phyloP scores from a whole-genome alignment of 2,113 vertebrate species.

The Propithecus coquereli region DNA sequence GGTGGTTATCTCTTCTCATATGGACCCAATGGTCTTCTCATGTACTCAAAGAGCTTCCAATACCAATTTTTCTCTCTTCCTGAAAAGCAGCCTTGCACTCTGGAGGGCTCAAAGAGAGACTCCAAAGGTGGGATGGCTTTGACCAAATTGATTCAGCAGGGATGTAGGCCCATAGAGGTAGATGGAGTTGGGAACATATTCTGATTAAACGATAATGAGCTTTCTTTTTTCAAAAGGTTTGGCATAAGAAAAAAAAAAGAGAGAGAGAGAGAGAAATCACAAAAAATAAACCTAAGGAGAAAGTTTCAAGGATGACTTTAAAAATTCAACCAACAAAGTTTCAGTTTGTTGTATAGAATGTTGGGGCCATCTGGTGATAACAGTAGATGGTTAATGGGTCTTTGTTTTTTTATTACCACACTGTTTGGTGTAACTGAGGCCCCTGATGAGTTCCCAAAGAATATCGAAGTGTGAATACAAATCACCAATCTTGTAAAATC shows the following conservation, averaged over 20 bases:
- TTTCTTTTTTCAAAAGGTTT: conserved; percentile 6
- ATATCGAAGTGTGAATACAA: conserved; percentile 71
- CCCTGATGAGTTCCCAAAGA: conserved; percentile 41
- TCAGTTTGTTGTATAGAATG: not conserved
- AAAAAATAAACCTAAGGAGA: not conserved
- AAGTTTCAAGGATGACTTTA: conserved; percentile 21
- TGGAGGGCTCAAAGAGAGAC: not conserved
- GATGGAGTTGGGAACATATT: not conserved
- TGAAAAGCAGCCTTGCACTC: not conserved
- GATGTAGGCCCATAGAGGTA: not conserved
- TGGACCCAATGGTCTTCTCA: not conserved
- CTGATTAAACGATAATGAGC: not conserved
- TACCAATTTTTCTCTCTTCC: not conserved
- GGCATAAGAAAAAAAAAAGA: not conserved
- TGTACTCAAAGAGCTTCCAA: not conserved
- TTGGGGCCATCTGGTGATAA: not conserved
- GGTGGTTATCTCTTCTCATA: not conserved
- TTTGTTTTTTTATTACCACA: conserved; percentile 48
- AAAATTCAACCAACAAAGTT: conserved; percentile 33
- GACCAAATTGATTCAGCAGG: not conserved
- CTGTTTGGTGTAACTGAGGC: conserved; percentile 22
- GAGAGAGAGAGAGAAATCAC: not conserved
- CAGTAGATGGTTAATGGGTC: not conserved
- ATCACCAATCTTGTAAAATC: conserved; percentile 62
- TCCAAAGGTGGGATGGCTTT: not conserved